These are phyloP conservation scores for Candoia aspera DNA, from an alignment of 2,113 vertebrate species.

Conservation along the genomic window DNA sequence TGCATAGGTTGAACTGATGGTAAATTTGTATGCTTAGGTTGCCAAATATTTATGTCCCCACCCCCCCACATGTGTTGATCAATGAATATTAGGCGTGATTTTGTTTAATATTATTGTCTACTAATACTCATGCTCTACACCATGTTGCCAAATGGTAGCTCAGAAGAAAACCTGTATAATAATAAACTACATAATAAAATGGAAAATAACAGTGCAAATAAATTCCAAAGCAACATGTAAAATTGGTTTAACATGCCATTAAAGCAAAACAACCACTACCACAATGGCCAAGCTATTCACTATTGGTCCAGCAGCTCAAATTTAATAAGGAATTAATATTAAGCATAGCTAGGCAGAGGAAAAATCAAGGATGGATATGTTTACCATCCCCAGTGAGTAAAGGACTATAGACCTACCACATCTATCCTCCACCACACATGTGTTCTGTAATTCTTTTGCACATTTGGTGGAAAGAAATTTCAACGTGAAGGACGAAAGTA, in stretches of 20 bases:
- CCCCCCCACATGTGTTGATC: not conserved
- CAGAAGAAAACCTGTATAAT: not conserved
- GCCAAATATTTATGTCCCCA: not conserved
- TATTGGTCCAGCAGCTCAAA: not conserved
- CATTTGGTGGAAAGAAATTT: no score
- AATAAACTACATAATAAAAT: not conserved
- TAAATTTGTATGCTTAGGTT: not conserved
- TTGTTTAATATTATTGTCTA: not conserved
- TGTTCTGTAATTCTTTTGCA: no score
- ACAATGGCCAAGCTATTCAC: no score
- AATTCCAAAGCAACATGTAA: not conserved
- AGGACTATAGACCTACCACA: no score
- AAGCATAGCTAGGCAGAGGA: no score
- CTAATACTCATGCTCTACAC: not conserved
- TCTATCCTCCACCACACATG: no score
- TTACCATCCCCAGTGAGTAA: no score
- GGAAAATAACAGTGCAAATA: not conserved
- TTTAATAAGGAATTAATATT: not conserved
- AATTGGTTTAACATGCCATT: not conserved
- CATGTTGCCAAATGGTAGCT: not conserved
- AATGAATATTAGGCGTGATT: not conserved
- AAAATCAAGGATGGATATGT: no score
- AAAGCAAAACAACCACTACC: no score
- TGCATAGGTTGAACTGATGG: not conserved
- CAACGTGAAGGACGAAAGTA: no score